A percentile compares a stretch with the other conserved stretches of the same genome.
Conservation (phyloP, 2,113 vertebrate genomes). For the Indri indri region DNA sequence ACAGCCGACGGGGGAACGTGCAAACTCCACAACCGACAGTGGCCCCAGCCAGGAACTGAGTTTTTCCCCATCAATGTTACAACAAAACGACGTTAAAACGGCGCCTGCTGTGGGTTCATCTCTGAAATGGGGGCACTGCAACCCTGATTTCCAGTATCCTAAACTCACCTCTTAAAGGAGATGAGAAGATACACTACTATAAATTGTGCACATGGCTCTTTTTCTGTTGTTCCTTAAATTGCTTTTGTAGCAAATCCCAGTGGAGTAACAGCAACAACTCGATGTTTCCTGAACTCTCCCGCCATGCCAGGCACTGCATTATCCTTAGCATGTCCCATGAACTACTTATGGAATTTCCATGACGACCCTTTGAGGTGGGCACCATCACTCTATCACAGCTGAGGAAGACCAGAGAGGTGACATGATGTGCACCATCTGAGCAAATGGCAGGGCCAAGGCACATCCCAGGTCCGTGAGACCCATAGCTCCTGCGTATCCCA, state of each 20-base stretch:
- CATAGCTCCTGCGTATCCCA: neutral
- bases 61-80: neutral
- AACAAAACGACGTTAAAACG: neutral
- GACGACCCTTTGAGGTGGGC: fast-evolving
- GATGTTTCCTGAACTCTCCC: neutral
- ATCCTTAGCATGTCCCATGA: neutral
- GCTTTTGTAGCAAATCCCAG: neutral
- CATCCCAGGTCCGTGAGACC: neutral
- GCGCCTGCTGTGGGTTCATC: neutral
- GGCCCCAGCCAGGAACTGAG: neutral
- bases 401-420: neutral
- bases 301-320: neutral
- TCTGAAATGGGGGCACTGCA: neutral
- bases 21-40: neutral
- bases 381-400: too few relatives aligned
- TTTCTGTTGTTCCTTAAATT: neutral
- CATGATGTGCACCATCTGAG: fast-evolving
- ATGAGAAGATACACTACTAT: neutral
- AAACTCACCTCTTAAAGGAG: neutral
- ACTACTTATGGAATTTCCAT: neutral
- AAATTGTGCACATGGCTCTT: neutral
- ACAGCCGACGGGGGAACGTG: fast-evolving
- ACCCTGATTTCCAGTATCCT: neutral
- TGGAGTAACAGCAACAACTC: neutral
- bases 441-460: neutral